Evolutionary conservation across 2,797 vertebrate species (phyloP).

Genomic region (Sorex maritimensis): DNA sequence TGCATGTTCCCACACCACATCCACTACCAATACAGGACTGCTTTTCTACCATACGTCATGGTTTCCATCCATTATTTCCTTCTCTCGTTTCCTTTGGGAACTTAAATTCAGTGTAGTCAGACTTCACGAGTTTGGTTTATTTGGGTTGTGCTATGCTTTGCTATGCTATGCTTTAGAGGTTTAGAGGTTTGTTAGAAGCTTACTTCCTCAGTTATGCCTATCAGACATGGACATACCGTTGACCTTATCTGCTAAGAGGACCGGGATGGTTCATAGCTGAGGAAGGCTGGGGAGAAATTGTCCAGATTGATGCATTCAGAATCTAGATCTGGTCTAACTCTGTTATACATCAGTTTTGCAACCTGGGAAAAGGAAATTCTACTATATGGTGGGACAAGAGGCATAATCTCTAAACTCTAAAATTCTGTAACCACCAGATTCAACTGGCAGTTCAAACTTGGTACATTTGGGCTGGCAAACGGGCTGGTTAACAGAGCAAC

Average conservation of each 20-base stretch:
- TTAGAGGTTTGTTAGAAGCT: neutral
- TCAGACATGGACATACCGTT: neutral
- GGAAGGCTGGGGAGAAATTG: neutral
- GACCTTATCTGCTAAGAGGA: neutral
- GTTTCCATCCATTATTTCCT: too few relatives aligned
- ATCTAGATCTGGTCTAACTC: neutral
- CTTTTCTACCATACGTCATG: too few relatives aligned
- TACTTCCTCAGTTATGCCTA: accelerated
- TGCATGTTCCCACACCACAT: too few relatives aligned
- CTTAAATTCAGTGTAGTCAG: too few relatives aligned
- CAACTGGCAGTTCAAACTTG: neutral
- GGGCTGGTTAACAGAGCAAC: too few relatives aligned
- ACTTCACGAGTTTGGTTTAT: too few relatives aligned
- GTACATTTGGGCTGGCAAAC: too few relatives aligned
- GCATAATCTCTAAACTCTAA: slow-evolving; percentile 15
- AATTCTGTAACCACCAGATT: neutral
- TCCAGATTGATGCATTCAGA: neutral
- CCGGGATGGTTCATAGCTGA: neutral
- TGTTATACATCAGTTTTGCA: neutral
- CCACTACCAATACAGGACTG: too few relatives aligned
- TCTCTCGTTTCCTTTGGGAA: too few relatives aligned
- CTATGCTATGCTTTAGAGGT: neutral
- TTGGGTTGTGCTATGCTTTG: too few relatives aligned
- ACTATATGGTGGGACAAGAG: neutral
- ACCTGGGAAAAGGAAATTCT: neutral